Evolutionary conservation across 1,140 invertebrate species (phyloP).

Genomic region (Tyrophagus putrescentiae): DNA sequence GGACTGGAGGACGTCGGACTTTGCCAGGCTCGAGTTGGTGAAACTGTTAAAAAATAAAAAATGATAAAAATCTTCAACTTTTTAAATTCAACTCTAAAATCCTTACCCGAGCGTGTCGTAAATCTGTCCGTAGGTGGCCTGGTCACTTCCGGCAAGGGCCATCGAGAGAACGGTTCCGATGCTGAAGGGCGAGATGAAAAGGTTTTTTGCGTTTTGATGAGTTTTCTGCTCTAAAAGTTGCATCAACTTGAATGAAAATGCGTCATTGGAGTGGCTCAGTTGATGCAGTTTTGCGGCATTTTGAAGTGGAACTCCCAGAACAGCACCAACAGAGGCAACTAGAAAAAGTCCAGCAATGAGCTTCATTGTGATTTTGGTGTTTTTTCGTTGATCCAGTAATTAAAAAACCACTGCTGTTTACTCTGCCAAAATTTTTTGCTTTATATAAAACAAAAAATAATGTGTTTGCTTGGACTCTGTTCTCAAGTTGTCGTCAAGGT

Average conservation of each 20-base stretch:
- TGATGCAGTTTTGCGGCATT: neutral
- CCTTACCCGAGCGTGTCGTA: neutral
- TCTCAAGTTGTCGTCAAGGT: no score
- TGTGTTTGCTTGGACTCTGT: no score
- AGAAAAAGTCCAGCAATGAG: no score
- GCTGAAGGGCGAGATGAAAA: conserved; percentile 19
- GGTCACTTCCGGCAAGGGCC: conserved; percentile 15
- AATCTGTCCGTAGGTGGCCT: conserved; percentile 9
- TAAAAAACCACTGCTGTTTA: no score
- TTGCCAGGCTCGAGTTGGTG: neutral
- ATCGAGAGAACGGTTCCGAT: conserved; percentile 19
- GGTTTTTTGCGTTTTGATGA: conserved; percentile 5
- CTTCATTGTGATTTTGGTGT: no score
- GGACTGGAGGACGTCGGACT: neutral
- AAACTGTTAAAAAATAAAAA: neutral
- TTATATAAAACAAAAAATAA: no score
- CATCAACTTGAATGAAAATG: neutral
- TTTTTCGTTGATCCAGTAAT: no score
- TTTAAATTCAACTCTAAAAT: neutral
- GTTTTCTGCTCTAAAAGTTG: conserved; percentile 7
- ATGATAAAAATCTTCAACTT: neutral
- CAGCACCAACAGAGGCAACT: neutral
- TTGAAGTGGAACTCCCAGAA: neutral
- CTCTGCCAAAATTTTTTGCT: no score
- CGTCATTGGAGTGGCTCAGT: neutral